Evolutionary conservation across 2,113 vertebrate genomes (phyloP).

Genomic region (Gambusia affinis): DNA sequence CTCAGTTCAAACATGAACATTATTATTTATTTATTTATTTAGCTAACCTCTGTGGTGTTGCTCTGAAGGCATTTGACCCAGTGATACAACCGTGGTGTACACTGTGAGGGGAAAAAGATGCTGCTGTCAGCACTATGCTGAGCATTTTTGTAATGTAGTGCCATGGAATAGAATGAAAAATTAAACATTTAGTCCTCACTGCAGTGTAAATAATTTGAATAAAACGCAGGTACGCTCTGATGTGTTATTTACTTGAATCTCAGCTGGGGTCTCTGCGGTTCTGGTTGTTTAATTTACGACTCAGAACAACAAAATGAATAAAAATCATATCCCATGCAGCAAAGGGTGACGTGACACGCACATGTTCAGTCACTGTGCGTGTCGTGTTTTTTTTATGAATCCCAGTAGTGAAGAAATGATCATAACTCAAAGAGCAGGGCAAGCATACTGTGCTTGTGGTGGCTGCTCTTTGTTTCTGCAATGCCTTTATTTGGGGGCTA

Average conservation of each 20-base stretch:
- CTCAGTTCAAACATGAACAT: conserved; percentile 45
- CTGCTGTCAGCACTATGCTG: conserved; percentile 2
- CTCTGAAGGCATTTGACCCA: conserved; percentile 21
- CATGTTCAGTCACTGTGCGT: neutral
- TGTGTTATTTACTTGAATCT: too few relatives aligned
- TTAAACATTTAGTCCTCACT: conserved; percentile 15
- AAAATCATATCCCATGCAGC: too few relatives aligned
- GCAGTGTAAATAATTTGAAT: neutral
- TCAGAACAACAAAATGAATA: too few relatives aligned
- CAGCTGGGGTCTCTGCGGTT: too few relatives aligned
- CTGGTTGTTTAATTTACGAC: too few relatives aligned
- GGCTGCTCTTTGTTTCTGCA: neutral
- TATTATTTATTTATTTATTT: conserved; percentile 4
- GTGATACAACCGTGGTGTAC: neutral
- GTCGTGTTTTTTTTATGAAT: neutral
- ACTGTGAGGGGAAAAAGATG: neutral
- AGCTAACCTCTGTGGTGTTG: conserved; percentile 12
- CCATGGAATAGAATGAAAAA: neutral
- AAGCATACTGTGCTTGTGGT: neutral
- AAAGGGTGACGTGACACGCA: neutral
- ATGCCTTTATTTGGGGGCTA: neutral
- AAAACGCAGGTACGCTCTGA: neutral
- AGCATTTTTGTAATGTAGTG: neutral
- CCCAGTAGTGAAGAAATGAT: neutral
- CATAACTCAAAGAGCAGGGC: neutral